phyloP scores from a whole-genome alignment of 2,888 invertebrate species.

The Lucinisca nassula region DNA sequence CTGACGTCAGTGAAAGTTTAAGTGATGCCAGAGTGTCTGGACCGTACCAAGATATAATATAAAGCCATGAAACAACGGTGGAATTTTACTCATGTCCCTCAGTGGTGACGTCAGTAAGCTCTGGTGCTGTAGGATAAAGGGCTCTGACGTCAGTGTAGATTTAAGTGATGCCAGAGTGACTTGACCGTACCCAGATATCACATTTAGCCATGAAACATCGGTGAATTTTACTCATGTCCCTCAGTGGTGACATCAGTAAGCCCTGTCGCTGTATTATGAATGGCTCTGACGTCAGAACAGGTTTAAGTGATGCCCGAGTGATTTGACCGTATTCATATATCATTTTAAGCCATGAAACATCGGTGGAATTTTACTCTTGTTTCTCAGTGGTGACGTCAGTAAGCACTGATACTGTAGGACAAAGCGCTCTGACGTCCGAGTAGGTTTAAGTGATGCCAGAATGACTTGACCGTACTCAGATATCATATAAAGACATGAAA shows the following conservation, averaged over 20 bases:
- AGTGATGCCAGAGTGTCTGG: not conserved
- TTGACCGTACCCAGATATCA: not conserved
- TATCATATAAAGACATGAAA: not conserved
- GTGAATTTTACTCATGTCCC: too few species aligned
- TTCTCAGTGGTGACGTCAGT: not conserved
- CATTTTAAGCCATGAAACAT: not conserved
- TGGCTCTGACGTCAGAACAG: not conserved
- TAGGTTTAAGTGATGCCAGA: not conserved
- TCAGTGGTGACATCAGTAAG: not conserved
- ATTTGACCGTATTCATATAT: not conserved
- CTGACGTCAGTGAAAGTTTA: too few species aligned
- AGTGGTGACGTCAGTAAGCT: too few species aligned
- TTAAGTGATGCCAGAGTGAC: not conserved
- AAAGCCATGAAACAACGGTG: not conserved
- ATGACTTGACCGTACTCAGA: not conserved
- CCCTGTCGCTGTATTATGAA: not conserved
- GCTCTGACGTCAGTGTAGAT: not conserved
- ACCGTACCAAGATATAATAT: not conserved
- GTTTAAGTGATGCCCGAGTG: not conserved
- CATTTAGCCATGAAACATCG: not conserved
- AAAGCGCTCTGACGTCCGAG: not conserved
- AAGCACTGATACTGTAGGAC: not conserved
- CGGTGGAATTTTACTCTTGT: not conserved
- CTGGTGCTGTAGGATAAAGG: too few species aligned
- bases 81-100: not conserved